A percentile compares a stretch with the other conserved stretches of the same genome.
Evolutionary conservation across 2,888 invertebrate species (phyloP).

Genomic region (Chirona hameri): DNA sequence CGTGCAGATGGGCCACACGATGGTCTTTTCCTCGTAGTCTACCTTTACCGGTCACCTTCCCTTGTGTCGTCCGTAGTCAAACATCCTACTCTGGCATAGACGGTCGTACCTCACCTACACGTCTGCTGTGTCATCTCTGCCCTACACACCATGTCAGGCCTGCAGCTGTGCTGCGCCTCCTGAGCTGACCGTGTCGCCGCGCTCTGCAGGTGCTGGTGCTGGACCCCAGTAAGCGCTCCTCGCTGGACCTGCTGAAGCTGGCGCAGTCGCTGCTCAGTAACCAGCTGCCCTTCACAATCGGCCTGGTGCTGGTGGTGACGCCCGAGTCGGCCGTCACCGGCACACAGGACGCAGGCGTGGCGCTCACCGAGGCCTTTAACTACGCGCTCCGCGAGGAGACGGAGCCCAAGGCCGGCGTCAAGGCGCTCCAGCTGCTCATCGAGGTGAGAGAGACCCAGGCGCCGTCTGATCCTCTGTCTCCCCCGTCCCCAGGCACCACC

Average conservation of each 20-base stretch:
- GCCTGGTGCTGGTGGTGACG: slow-evolving; percentile 60
- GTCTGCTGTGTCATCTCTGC: too few species aligned
- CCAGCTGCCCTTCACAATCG: slow-evolving; percentile 83
- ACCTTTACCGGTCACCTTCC: too few species aligned
- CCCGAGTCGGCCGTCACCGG: slow-evolving; percentile 57
- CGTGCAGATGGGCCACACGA: too few species aligned
- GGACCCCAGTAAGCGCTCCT: slow-evolving; percentile 70
- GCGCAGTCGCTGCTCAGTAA: slow-evolving; percentile 88
- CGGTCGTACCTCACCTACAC: too few species aligned
- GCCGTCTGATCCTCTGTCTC: neutral
- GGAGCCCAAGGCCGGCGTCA: slow-evolving; percentile 63
- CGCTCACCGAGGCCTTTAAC: slow-evolving; percentile 83
- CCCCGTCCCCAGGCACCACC: too few species aligned
- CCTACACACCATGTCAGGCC: too few species aligned
- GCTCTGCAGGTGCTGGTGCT: neutral
- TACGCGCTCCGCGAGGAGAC: slow-evolving; percentile 65
- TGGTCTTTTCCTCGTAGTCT: too few species aligned
- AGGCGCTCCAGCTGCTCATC: slow-evolving; percentile 77
- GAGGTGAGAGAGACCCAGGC: slow-evolving; percentile 59
- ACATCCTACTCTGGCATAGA: too few species aligned
- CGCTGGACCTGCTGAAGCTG: slow-evolving; percentile 70
- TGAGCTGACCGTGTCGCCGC: neutral
- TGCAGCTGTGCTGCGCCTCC: too few species aligned
- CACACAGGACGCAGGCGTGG: slow-evolving; percentile 68
- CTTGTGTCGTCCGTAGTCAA: too few species aligned